Conservation (phyloP, 2,888 invertebrate genomes). For the Amphipyra tragopoginis region DNA sequence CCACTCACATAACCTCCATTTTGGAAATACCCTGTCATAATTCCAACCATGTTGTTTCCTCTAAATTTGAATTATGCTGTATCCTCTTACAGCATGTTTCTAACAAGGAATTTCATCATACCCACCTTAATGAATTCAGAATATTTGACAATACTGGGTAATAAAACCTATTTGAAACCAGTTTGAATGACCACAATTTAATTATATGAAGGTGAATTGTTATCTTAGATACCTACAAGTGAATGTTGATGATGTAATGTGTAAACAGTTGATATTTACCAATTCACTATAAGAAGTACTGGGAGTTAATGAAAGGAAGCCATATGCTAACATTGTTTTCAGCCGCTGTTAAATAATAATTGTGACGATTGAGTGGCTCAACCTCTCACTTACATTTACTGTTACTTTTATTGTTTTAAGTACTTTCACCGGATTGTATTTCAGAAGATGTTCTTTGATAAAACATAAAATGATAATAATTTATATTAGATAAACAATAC, state of each 20-base stretch:
- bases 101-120: conserved; percentile 10
- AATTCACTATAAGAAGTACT: conserved; percentile 2
- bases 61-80: conserved; percentile 4
- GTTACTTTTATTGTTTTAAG: conserved; percentile 23
- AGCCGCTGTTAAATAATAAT: conserved; percentile 19
- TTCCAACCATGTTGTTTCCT: conserved; percentile 25
- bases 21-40: conserved; percentile 46
- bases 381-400: conserved; percentile 27
- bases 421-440: conserved; percentile 28
- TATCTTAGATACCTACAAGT: not conserved
- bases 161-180: not conserved
- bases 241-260: conserved; percentile 38
- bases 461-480: not conserved
- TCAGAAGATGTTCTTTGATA: not conserved
- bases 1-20: conserved; percentile 24
- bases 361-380: conserved; percentile 3
- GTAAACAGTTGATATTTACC: conserved; percentile 26
- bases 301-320: conserved; percentile 30
- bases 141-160: conserved; percentile 5
- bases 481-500: not conserved
- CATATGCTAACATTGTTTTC: conserved; percentile 16
- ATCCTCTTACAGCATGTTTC: conserved; percentile 17
- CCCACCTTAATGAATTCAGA: conserved; percentile 2
- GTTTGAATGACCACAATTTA: conserved; percentile 12
- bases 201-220: conserved; percentile 17